Evolutionary conservation across 2,113 vertebrate species (phyloP).

Genomic region (Hydrochoerus hydrochaeris): DNA sequence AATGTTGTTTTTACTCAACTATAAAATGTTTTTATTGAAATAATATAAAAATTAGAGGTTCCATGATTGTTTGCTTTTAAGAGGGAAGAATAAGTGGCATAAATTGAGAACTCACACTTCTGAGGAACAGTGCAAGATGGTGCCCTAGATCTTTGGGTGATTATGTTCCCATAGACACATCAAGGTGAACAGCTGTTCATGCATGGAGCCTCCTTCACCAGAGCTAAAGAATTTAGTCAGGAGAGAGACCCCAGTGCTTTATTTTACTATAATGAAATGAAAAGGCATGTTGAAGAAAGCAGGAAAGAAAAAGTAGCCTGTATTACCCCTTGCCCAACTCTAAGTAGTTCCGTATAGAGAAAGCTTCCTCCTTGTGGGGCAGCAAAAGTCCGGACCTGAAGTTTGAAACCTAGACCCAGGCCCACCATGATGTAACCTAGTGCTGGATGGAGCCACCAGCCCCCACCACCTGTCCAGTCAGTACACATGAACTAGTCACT

Average conservation of each 20-base stretch:
- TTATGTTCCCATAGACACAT: neutral
- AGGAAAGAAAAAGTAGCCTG: neutral
- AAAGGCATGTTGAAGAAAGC: neutral
- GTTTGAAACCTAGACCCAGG: neutral
- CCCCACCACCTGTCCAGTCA: neutral
- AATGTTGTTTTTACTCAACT: neutral
- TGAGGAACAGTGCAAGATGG: neutral
- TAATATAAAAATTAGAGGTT: neutral
- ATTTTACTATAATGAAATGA: neutral
- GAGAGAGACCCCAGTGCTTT: neutral
- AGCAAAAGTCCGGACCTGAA: neutral
- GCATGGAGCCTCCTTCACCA: neutral
- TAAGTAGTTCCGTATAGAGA: too few relatives aligned
- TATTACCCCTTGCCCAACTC: neutral
- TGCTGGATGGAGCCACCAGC: neutral
- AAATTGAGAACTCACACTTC: neutral
- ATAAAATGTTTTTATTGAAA: slow-evolving; percentile 8
- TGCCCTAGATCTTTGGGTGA: neutral
- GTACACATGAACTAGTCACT: neutral
- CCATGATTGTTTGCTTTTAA: neutral
- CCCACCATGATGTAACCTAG: neutral
- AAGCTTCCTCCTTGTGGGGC: neutral
- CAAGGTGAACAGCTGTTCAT: neutral
- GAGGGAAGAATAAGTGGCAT: neutral
- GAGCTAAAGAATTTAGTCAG: neutral